Base-by-base conservation (phyloP, 2,888 invertebrate species). In the Mactromeris polynyma region DNA sequence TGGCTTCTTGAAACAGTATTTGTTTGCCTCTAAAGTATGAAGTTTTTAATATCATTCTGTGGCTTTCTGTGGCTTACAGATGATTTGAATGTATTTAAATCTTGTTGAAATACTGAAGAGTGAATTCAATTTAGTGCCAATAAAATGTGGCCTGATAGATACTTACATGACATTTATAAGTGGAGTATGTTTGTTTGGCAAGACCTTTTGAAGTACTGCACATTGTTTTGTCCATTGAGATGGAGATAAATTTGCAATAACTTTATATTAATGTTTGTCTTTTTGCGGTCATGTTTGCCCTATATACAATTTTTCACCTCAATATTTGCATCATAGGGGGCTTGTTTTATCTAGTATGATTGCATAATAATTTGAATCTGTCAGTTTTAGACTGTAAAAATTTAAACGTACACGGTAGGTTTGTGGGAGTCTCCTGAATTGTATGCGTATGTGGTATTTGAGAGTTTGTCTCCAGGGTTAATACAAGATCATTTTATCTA, bases 281-380 rank as follows among this genome's bases (percentile, higher is more conserved):
- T 73, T 84, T 79, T 69, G 64, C 36, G 80, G 26, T 40, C 69
- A 19, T 87, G 87, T 87, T 87, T 87, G 80, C 36, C 79, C 38
- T 83, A 46, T 78, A 26, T 73, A 79, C 69, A 83, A 87, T n/a
- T 38, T 87, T 87, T 83, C 83, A 84, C 87, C 79, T 46, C n/a
- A 58, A n/a, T 64, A 54, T 87, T 87, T 84, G 83, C 80, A 51
- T 36, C 69, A 83, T 73, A 42, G 83, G 46, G 19, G 54, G n/a
- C n/a, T 58, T 58, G 26, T 7, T 58, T 6, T 58, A 58, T 58
- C 21, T 58, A 19, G n/a, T 58, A n/a, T 19, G 21, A 58, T 58
- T 58, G n/a, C 26, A 26, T 58, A 58, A 58, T 58, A n/a, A 26
- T 3, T 58, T 19, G 58, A 58, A 58, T 58, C 26, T 58, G 26